These are phyloP conservation scores for Corythornis leucogaster DNA, from an alignment of 2,797 vertebrate genomes.

Conservation along the genomic window DNA sequence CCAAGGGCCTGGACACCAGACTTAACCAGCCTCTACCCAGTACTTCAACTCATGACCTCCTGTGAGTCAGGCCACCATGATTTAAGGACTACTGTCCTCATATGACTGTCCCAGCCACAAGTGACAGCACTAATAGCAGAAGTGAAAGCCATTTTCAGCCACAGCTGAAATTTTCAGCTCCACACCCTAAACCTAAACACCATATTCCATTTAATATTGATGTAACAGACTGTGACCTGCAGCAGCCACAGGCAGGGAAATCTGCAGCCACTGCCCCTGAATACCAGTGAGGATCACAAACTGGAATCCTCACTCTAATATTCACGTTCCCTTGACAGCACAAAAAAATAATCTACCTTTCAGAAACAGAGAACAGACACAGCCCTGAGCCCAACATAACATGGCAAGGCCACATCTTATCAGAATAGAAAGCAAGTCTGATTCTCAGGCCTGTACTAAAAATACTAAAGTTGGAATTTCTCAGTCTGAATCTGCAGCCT, in stretches of 20 bases:
- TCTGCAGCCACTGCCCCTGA: neutral
- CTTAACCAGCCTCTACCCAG: neutral
- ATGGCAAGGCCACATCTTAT: neutral
- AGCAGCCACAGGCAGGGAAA: neutral
- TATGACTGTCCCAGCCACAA: neutral
- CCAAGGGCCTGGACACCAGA: neutral
- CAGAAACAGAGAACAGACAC: neutral
- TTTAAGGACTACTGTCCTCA: neutral
- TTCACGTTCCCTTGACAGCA: neutral
- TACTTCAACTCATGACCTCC: neutral
- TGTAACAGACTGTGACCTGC: neutral
- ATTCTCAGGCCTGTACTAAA: conserved; percentile 4
- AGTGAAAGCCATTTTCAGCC: neutral
- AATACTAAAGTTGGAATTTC: conserved; percentile 47
- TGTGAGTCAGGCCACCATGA: neutral
- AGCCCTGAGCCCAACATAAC: neutral
- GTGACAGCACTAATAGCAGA: neutral
- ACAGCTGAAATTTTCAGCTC: neutral
- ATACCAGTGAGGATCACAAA: neutral
- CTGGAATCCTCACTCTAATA: neutral
- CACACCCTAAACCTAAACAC: conserved; percentile 1
- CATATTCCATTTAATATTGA: neutral
- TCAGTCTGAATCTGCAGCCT: neutral
- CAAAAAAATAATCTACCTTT: neutral
- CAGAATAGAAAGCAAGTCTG: conserved; percentile 27